A percentile compares a stretch with the other conserved stretches of the same genome.
These are phyloP conservation scores for Paratrypauchen microcephalus DNA, from an alignment of 2,797 vertebrate species.

Conservation along the genomic window DNA sequence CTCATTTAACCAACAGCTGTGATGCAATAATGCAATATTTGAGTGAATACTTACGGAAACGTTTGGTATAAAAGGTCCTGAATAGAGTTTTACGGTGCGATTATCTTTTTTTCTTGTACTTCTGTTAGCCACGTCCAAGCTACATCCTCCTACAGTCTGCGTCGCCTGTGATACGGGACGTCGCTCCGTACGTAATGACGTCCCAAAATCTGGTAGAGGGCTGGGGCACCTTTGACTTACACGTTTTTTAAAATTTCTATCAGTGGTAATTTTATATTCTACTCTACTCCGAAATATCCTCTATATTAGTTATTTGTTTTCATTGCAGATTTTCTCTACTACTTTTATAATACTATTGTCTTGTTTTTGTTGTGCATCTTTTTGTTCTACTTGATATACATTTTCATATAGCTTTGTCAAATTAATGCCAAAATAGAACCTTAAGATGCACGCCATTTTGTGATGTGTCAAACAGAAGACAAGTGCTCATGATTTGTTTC, in stretches of 20 bases:
- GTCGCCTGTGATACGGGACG: slow-evolving; percentile 18
- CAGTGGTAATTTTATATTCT: too few species aligned
- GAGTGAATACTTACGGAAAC: slow-evolving; percentile 46
- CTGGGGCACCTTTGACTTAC: too few species aligned
- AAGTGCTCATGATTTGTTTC: neutral
- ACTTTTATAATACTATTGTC: neutral
- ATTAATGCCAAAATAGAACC: too few species aligned
- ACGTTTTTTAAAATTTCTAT: neutral
- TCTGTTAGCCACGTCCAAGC: slow-evolving; percentile 64
- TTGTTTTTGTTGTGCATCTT: neutral
- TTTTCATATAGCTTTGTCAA: too few species aligned
- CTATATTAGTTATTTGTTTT: neutral
- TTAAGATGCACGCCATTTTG: neutral
- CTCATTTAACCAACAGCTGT: neutral
- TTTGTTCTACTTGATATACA: too few species aligned
- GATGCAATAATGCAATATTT: neutral
- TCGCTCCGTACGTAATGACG: slow-evolving; percentile 49
- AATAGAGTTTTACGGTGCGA: slow-evolving; percentile 28
- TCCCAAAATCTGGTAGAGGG: neutral
- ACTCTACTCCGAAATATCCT: neutral
- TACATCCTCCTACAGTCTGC: slow-evolving; percentile 67
- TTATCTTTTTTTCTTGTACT: slow-evolving; percentile 39
- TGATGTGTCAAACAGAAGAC: neutral
- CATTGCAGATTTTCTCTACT: neutral
- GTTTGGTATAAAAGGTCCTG: slow-evolving; percentile 22